phyloP scores from a whole-genome alignment of 2,888 invertebrate genomes.

The Polyommatus icarus region DNA sequence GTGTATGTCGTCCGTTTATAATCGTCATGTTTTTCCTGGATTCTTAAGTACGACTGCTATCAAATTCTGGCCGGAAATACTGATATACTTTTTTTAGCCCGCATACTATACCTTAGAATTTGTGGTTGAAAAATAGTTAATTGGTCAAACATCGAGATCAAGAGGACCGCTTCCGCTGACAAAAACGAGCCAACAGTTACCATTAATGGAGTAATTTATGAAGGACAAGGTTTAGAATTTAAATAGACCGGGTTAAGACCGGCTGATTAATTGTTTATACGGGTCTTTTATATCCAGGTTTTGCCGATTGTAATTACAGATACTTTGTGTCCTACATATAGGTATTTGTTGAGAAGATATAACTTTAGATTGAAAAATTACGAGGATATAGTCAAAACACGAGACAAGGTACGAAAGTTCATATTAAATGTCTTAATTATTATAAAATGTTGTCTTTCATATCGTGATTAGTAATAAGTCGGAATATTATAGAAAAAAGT shows the following conservation, averaged over 20 bases:
- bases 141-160: constrained; percentile 21
- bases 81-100: background rate
- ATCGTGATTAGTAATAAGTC: too few relatives aligned
- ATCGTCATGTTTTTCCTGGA: background rate
- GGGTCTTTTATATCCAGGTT: background rate
- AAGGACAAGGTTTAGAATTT: constrained; percentile 24
- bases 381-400: too few relatives aligned
- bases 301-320: background rate
- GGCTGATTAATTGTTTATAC: constrained; percentile 20
- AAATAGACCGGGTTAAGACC: constrained; percentile 23
- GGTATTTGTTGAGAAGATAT: background rate
- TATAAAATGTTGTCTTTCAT: too few relatives aligned
- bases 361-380: too few relatives aligned
- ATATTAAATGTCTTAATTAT: too few relatives aligned
- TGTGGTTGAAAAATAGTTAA: constrained; percentile 19
- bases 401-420: too few relatives aligned
- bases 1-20: background rate
- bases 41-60: background rate
- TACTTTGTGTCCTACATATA: background rate
- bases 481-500: too few relatives aligned
- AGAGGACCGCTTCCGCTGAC: constrained; percentile 27
- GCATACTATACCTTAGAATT: background rate
- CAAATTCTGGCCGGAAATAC: constrained; percentile 3
- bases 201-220: constrained; percentile 28
- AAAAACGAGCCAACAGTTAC: constrained; percentile 11